phyloP scores from a whole-genome alignment of 2,888 invertebrate species.

The Petrolisthes manimaculis region DNA sequence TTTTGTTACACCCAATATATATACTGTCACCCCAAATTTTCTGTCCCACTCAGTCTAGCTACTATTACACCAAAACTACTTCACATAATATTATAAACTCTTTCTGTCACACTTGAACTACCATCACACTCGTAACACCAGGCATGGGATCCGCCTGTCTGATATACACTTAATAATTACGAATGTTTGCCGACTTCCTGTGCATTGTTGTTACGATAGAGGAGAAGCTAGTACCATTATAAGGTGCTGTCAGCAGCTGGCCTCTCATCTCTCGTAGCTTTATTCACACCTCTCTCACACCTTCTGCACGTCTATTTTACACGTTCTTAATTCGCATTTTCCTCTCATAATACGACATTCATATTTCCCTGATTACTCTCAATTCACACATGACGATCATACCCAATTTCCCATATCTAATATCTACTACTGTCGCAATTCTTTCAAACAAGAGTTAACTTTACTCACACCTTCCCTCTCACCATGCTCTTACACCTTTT shows the following conservation, averaged over 20 bases:
- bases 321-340: too few species aligned
- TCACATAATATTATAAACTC: too few species aligned
- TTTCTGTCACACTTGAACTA: too few species aligned
- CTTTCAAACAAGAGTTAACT: background rate
- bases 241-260: too few species aligned
- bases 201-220: background rate
- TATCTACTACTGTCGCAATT: background rate
- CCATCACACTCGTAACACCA: background rate
- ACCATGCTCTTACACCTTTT: background rate
- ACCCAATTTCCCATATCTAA: background rate
- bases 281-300: background rate
- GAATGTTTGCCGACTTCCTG: background rate
- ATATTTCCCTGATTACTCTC: too few species aligned
- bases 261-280: background rate
- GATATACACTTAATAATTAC: background rate
- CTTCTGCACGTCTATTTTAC: background rate
- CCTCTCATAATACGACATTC: too few species aligned
- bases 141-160: background rate
- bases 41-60: too few species aligned
- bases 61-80: too few species aligned
- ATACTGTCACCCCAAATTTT: too few species aligned
- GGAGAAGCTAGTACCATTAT: background rate
- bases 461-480: background rate
- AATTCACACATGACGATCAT: background rate
- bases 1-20: too few species aligned